These are phyloP conservation scores for Epinotia bilunana DNA, from an alignment of 2,888 invertebrate species.

Conservation along the genomic window DNA sequence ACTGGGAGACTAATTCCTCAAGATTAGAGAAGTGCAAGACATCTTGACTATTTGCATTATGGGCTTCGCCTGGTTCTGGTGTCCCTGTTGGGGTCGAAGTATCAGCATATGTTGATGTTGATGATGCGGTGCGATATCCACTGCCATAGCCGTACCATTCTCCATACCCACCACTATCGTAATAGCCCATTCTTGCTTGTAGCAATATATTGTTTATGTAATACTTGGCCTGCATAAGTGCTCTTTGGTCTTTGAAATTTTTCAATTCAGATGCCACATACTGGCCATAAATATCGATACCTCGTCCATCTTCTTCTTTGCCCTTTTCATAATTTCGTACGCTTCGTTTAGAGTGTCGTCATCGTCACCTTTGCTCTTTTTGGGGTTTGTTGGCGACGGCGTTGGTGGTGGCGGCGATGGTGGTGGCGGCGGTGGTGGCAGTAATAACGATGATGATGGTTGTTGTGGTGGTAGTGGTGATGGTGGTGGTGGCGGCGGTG, in stretches of 20 bases:
- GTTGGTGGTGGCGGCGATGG: conserved; percentile 4
- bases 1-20: conserved; percentile 40
- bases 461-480: background rate
- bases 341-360: conserved; percentile 16
- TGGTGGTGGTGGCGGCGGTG: conserved; percentile 21
- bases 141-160: conserved; percentile 27
- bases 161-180: conserved; percentile 26
- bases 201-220: conserved; percentile 37
- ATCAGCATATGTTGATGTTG: conserved; percentile 37
- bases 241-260: conserved; percentile 25
- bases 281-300: conserved; percentile 24
- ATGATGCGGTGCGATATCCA: conserved; percentile 34
- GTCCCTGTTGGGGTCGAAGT: conserved; percentile 27
- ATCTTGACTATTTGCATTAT: conserved; percentile 30
- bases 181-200: conserved; percentile 35
- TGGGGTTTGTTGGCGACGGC: conserved; percentile 8
- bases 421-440: conserved; percentile 2
- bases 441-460: background rate
- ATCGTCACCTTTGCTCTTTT: conserved; percentile 27
- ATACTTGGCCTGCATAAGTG: conserved; percentile 34
- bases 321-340: conserved; percentile 22
- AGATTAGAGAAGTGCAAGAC: conserved; percentile 25
- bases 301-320: background rate
- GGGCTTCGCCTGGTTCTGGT: conserved; percentile 33
- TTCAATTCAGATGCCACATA: conserved; percentile 33